Evolutionary conservation across 2,797 vertebrate genomes (phyloP).

Genomic region (Pseudomugil tenellus): DNA sequence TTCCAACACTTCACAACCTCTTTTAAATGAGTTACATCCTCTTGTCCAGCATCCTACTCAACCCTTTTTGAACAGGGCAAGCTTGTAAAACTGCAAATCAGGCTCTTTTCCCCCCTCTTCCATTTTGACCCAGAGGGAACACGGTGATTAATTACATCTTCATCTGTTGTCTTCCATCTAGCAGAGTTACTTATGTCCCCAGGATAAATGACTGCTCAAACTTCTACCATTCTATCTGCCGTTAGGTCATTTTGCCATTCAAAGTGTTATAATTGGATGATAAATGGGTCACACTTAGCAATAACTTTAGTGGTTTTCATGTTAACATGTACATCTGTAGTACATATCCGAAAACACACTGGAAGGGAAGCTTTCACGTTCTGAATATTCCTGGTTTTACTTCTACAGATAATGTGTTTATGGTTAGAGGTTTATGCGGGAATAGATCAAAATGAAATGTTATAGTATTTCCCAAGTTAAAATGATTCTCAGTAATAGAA

Average conservation of each 20-base stretch:
- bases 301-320: conserved; percentile 61
- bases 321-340: conserved; percentile 47
- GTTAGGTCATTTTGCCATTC: conserved; percentile 47
- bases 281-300: conserved; percentile 58
- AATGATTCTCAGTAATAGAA: background rate
- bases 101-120: conserved; percentile 31
- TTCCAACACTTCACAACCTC: conserved; percentile 49
- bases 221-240: conserved; percentile 60
- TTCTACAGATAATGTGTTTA: conserved; percentile 29
- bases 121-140: conserved; percentile 62
- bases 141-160: conserved; percentile 74
- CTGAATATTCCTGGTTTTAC: conserved; percentile 23
- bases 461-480: background rate
- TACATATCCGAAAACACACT: conserved; percentile 14
- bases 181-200: conserved; percentile 73
- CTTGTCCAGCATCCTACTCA: conserved; percentile 32
- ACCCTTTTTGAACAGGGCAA: conserved; percentile 56
- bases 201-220: conserved; percentile 72
- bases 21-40: conserved; percentile 62
- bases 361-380: conserved; percentile 21
- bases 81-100: conserved; percentile 63
- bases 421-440: background rate
- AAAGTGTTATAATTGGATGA: conserved; percentile 61
- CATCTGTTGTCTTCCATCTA: conserved; percentile 73
- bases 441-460: background rate